These are phyloP conservation scores for Aplochiton taeniatus DNA, from an alignment of 2,797 vertebrate species.

Conservation along the genomic window DNA sequence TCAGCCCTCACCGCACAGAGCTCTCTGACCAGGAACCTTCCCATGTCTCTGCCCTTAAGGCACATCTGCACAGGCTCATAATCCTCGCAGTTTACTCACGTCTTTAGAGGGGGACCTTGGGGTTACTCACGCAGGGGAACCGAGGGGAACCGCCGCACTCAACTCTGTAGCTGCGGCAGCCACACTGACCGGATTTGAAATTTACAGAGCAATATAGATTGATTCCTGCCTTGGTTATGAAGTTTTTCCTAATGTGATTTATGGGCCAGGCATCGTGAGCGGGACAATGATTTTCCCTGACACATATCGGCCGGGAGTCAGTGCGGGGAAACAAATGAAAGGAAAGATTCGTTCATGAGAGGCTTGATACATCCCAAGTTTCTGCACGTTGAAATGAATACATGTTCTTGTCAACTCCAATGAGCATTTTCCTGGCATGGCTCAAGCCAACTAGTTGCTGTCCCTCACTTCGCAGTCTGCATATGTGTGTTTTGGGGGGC, in stretches of 20 bases:
- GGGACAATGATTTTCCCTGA: background rate
- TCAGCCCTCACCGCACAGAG: conserved; percentile 66
- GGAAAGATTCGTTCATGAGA: too few species aligned
- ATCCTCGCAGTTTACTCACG: conserved; percentile 65
- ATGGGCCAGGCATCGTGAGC: background rate
- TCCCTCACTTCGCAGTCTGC: background rate
- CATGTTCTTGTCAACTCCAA: conserved; percentile 3
- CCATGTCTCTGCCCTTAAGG: conserved; percentile 59
- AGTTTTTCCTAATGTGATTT: background rate
- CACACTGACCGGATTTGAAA: conserved; percentile 27
- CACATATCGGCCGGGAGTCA: too few species aligned
- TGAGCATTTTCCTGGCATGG: background rate
- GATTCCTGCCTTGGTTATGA: background rate
- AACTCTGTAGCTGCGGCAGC: conserved; percentile 29
- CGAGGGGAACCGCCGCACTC: conserved; percentile 18
- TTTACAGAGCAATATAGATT: conserved; percentile 5
- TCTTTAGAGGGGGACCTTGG: conserved; percentile 40
- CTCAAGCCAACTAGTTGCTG: background rate
- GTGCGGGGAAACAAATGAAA: too few species aligned
- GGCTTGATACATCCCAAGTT: background rate
- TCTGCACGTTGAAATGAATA: background rate
- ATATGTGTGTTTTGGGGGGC: background rate
- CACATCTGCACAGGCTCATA: conserved; percentile 64
- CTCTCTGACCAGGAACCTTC: conserved; percentile 69
- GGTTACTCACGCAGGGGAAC: conserved; percentile 27